A percentile compares a stretch with the other conserved stretches of the same genome.
These are phyloP conservation scores for Rutilus rutilus DNA, from an alignment of 2,113 vertebrate species.

Conservation along the genomic window DNA sequence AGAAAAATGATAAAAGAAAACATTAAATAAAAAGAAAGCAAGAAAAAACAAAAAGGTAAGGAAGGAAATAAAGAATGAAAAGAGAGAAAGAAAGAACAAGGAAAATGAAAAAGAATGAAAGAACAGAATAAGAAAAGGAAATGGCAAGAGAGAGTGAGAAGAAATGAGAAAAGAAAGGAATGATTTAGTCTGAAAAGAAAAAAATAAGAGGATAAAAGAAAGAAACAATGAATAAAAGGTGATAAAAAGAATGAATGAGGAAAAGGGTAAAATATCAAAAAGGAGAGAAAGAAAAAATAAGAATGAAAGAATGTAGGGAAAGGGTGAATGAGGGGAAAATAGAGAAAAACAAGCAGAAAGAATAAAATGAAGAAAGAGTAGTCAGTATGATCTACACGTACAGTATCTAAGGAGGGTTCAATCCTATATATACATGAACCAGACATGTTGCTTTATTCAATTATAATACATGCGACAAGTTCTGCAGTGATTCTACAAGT, in stretches of 20 bases:
- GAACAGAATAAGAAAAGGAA: not conserved
- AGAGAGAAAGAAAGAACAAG: not conserved
- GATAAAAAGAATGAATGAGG: not conserved
- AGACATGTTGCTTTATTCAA: not conserved
- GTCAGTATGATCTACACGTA: not conserved
- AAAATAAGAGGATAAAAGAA: not conserved
- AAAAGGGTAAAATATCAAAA: not conserved
- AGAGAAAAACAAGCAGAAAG: not conserved
- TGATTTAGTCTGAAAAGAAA: not conserved
- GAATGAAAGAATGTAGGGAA: no score
- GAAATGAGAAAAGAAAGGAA: not conserved
- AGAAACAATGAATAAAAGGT: not conserved
- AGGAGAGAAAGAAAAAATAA: no score
- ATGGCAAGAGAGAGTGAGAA: not conserved
- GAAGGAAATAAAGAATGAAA: not conserved
- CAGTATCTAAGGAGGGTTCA: not conserved
- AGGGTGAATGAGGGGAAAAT: no score
- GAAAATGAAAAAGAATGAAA: not conserved
- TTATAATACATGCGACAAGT: constrained; percentile 4
- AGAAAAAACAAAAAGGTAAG: not conserved
- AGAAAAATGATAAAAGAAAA: not conserved
- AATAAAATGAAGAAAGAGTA: not conserved
- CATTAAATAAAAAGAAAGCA: not conserved
- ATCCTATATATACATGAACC: not conserved
- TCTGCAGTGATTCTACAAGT: not conserved